phyloP scores from a whole-genome alignment of 2,797 vertebrate species.

The Characodon lateralis region DNA sequence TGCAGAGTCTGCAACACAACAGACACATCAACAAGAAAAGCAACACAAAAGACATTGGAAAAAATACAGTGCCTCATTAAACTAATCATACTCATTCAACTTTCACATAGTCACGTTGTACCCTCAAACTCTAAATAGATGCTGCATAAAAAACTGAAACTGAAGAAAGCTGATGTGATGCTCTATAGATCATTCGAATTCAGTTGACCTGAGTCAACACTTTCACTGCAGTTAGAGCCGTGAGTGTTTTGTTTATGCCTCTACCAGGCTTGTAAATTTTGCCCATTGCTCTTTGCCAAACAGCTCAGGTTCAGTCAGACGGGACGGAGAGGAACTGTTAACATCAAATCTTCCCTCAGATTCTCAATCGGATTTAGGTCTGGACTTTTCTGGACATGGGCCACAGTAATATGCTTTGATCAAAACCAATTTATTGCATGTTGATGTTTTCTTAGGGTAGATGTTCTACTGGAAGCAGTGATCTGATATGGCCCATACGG shows the following conservation, averaged over 20 bases:
- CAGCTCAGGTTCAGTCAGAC: too few species aligned
- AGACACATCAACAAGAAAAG: background rate
- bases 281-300: too few species aligned
- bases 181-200: too few species aligned
- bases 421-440: background rate
- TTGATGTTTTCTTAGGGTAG: background rate
- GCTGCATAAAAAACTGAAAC: too few species aligned
- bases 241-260: background rate
- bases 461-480: background rate
- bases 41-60: conserved; percentile 1
- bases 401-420: background rate
- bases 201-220: too few species aligned
- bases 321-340: background rate
- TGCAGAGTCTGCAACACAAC: conserved; percentile 49
- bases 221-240: too few species aligned
- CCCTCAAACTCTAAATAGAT: too few species aligned
- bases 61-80: background rate
- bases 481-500: background rate
- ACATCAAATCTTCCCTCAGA: background rate
- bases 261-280: background rate
- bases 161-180: too few species aligned
- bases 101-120: too few species aligned
- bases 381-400: background rate
- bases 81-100: background rate
- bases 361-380: background rate